phyloP scores from a whole-genome alignment of 53 echinoderm and acorn worm species.

The Paracentrotus lividus region DNA sequence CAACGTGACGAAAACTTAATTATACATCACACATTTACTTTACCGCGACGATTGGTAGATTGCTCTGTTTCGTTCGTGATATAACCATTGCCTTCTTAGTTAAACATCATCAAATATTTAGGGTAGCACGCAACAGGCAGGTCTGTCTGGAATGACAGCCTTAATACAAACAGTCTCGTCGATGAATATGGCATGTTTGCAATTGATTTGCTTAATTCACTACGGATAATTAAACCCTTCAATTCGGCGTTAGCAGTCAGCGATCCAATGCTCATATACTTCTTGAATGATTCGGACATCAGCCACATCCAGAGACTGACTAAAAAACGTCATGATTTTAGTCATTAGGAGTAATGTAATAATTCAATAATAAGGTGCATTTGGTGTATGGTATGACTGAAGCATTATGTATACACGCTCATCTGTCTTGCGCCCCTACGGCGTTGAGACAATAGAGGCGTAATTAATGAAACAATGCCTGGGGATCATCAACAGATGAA shows the following conservation, averaged over 20 bases:
- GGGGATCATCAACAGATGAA: slow-evolving; percentile 44
- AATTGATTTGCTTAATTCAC: slow-evolving; percentile 17
- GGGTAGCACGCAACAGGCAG: not conserved
- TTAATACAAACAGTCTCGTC: not conserved
- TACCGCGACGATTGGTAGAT: not conserved
- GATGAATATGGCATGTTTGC: not conserved
- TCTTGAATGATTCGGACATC: not conserved
- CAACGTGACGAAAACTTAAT: not conserved
- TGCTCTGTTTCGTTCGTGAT: not conserved
- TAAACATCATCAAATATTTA: slow-evolving; percentile 27
- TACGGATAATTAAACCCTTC: slow-evolving; percentile 29
- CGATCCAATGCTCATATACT: not conserved
- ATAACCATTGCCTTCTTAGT: slow-evolving; percentile 9
- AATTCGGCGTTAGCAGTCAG: slow-evolving; percentile 11
- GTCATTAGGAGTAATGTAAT: too few relatives aligned
- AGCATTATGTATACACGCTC: not conserved
- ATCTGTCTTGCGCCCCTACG: not conserved
- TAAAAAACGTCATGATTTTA: too few relatives aligned
- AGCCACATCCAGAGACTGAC: too few relatives aligned
- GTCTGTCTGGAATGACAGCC: not conserved
- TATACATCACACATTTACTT: not conserved
- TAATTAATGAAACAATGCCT: slow-evolving; percentile 44
- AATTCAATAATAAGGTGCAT: too few relatives aligned
- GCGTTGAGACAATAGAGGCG: slow-evolving; percentile 44
- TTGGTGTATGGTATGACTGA: too few relatives aligned